phyloP scores from a whole-genome alignment of 2,797 vertebrate genomes.

The Gadopsis marmoratus region DNA sequence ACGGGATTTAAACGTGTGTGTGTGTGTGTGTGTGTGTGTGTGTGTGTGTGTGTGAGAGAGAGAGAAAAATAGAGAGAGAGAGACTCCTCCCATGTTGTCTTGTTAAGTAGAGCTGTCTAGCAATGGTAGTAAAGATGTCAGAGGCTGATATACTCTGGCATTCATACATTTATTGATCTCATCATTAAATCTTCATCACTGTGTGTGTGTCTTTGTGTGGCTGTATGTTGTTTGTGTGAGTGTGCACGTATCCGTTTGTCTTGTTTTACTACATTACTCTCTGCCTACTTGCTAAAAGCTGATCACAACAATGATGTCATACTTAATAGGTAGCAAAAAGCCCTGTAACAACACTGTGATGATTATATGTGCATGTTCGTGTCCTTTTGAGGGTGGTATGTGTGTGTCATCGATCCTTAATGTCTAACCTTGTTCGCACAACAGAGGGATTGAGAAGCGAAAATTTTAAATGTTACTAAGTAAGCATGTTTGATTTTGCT shows the following conservation, averaged over 20 bases:
- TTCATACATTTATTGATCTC: conserved; percentile 88
- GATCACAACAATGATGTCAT: conserved; percentile 81
- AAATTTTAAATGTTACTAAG: conserved; percentile 33
- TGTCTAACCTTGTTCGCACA: conserved; percentile 27
- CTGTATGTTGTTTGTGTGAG: conserved; percentile 45
- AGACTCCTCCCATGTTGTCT: conserved; percentile 60
- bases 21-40: conserved; percentile 7
- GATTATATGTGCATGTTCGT: conserved; percentile 50
- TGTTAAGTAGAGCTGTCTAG: conserved; percentile 74
- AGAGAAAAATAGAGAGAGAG: neutral
- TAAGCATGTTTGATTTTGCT: conserved; percentile 17
- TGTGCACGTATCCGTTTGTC: conserved; percentile 41
- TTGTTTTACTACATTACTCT: conserved; percentile 70
- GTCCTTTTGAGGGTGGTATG: conserved; percentile 37
- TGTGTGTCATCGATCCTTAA: conserved; percentile 25
- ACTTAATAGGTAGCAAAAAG: conserved; percentile 73
- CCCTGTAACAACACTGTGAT: conserved; percentile 72
- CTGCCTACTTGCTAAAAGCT: conserved; percentile 78
- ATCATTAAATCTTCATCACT: conserved; percentile 88
- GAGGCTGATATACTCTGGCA: conserved; percentile 82
- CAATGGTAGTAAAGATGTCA: conserved; percentile 81
- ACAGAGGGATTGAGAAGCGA: conserved; percentile 15
- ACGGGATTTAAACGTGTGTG: conserved; percentile 17
- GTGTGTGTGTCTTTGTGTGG: conserved; percentile 48
- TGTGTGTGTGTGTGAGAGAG: neutral